Evolutionary conservation across 1,140 invertebrate species (phyloP).

Genomic region (Aphelenchoides besseyi): DNA sequence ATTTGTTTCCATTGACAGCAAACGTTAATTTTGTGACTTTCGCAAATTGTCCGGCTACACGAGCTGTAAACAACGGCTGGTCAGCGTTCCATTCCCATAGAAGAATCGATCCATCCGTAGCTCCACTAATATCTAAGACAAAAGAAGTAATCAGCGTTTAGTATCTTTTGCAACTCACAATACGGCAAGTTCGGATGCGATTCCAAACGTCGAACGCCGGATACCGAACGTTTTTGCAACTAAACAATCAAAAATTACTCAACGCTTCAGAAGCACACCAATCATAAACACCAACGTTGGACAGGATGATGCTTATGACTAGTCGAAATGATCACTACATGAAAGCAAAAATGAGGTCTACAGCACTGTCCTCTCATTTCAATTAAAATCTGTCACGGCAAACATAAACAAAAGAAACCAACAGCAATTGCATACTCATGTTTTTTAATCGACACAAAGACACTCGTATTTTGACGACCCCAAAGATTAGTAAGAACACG

Average conservation of each 20-base stretch:
- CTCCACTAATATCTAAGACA: slow-evolving; percentile 81
- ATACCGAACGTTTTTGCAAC: slow-evolving; percentile 71
- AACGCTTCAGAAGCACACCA: too few relatives aligned
- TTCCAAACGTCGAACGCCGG: slow-evolving; percentile 88
- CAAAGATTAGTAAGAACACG: too few relatives aligned
- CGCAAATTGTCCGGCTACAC: slow-evolving; percentile 83
- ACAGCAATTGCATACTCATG: too few relatives aligned
- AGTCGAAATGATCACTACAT: too few relatives aligned
- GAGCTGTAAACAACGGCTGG: slow-evolving; percentile 79
- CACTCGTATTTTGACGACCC: too few relatives aligned
- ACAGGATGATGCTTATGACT: too few relatives aligned
- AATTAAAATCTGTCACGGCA: too few relatives aligned
- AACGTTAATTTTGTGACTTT: slow-evolving; percentile 93
- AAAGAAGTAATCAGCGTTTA: slow-evolving; percentile 28
- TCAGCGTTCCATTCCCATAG: slow-evolving; percentile 96
- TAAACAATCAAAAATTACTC: slow-evolving; percentile 51
- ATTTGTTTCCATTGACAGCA: slow-evolving; percentile 91
- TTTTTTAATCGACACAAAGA: too few relatives aligned
- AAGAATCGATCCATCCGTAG: slow-evolving; percentile 91
- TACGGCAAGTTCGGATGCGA: slow-evolving; percentile 88
- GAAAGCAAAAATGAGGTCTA: too few relatives aligned
- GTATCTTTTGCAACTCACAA: slow-evolving; percentile 71
- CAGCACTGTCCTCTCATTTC: too few relatives aligned
- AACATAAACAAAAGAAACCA: too few relatives aligned
- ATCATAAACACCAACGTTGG: too few relatives aligned